phyloP scores from a whole-genome alignment of 1,140 invertebrate genomes.

The Sycophaga agraensis region DNA sequence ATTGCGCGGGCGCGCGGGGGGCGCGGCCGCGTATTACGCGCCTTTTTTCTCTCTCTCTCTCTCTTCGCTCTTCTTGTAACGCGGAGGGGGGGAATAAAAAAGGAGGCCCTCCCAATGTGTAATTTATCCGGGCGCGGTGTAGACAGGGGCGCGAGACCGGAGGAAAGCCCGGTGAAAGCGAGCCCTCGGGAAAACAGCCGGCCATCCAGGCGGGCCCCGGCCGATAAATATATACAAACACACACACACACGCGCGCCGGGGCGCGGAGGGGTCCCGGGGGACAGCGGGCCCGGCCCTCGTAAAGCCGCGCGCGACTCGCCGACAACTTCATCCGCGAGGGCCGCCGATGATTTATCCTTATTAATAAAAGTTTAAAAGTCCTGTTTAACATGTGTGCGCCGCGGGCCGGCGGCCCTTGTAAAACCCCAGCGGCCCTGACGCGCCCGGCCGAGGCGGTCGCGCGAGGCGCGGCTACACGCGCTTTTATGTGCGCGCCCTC shows the following conservation, averaged over 20 bases:
- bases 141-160: background rate
- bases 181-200: background rate
- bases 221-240: slow-evolving; percentile 39
- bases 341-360: slow-evolving; percentile 57
- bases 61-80: background rate
- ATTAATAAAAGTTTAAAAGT: slow-evolving; percentile 56
- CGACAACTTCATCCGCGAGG: slow-evolving; percentile 56
- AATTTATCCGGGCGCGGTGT: background rate
- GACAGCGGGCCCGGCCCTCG: slow-evolving; percentile 48
- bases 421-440: too few relatives aligned
- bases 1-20: too few relatives aligned
- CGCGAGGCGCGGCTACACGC: background rate
- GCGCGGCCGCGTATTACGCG: slow-evolving; percentile 3
- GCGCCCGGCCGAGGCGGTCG: too few relatives aligned
- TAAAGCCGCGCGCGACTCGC: slow-evolving; percentile 41
- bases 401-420: too few relatives aligned
- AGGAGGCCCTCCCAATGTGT: too few relatives aligned
- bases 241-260: slow-evolving; percentile 15
- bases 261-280: background rate
- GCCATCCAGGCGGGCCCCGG: slow-evolving; percentile 6
- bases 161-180: background rate
- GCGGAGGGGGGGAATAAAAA: background rate
- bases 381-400: slow-evolving; percentile 51
- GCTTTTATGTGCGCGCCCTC: background rate
- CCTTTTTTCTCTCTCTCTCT: slow-evolving; percentile 6